Percentiles rank a stretch among this genome's conserved stretches.
Evolutionary conservation across 2,797 vertebrate species (phyloP).

Genomic region (Antrozous pallidus): DNA sequence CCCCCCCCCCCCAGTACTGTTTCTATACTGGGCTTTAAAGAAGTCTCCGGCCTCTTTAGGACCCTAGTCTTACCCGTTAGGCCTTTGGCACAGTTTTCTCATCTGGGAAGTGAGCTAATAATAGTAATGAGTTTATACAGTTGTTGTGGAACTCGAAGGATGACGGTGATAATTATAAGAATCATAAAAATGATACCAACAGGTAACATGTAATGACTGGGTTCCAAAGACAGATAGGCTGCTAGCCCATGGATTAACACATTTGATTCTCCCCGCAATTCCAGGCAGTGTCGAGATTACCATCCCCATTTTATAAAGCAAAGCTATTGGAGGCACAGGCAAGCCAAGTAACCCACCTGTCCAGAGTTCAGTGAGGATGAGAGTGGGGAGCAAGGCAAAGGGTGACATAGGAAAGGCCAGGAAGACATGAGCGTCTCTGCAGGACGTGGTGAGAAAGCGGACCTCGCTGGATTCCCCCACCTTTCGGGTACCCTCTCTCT

Average conservation of each 20-base stretch:
- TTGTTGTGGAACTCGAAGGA: not conserved
- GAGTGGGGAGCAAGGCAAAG: not conserved
- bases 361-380: not conserved
- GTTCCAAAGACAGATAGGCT: not conserved
- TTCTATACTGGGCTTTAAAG: not conserved
- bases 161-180: not conserved
- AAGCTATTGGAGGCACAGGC: not conserved
- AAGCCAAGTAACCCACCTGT: not conserved
- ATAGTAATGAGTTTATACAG: not conserved
- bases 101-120: not conserved
- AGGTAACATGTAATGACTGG: not conserved
- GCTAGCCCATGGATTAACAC: not conserved
- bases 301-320: not conserved
- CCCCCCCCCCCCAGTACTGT: not conserved
- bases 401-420: not conserved
- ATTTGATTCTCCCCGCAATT: not conserved
- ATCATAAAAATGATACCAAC: not conserved
- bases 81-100: not conserved
- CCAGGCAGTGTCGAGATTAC: not conserved
- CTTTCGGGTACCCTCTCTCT: not conserved
- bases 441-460: not conserved
- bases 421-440: not conserved
- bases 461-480: not conserved
- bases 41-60: not conserved
- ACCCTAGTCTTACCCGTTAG: not conserved